A percentile compares a stretch with the other conserved stretches of the same genome.
These are phyloP conservation scores for Eunapius fragilis DNA, from an alignment of 37 sponge, comb jelly and placozoan genomes.

Conservation along the genomic window DNA sequence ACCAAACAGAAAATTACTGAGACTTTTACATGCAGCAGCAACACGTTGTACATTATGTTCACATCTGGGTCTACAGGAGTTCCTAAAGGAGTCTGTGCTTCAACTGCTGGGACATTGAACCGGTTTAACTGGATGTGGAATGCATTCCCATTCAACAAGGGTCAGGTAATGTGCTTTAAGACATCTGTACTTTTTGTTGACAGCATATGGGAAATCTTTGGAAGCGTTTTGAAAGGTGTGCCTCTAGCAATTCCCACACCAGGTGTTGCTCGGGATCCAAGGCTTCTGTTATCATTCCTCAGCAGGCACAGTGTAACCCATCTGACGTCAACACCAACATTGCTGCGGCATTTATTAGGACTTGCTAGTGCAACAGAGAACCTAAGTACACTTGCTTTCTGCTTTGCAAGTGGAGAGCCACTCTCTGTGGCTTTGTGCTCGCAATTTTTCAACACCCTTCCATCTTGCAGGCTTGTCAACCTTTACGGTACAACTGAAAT, in stretches of 20 bases:
- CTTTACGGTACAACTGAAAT: neutral
- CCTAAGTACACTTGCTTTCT: neutral
- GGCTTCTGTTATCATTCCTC: neutral
- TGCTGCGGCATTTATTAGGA: neutral
- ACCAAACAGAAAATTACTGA: neutral
- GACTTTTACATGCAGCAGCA: neutral
- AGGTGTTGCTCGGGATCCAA: neutral
- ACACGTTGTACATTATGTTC: neutral
- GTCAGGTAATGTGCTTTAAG: neutral
- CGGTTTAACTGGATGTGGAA: neutral
- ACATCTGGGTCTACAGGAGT: neutral
- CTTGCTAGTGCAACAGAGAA: neutral
- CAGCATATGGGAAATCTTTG: neutral
- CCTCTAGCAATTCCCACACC: neutral
- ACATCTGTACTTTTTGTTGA: neutral
- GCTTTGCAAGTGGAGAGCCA: neutral
- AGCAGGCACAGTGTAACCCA: neutral
- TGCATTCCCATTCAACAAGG: neutral
- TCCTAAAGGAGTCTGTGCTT: neutral
- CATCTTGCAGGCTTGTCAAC: neutral
- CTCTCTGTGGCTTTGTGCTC: neutral
- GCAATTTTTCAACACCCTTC: neutral
- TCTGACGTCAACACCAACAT: neutral
- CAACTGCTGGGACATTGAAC: neutral
- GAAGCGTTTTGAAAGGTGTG: neutral